Percentiles rank a stretch among this genome's conserved stretches.
These are phyloP conservation scores for Diarsia brunnea DNA, from an alignment of 2,888 invertebrate genomes.

Conservation along the genomic window DNA sequence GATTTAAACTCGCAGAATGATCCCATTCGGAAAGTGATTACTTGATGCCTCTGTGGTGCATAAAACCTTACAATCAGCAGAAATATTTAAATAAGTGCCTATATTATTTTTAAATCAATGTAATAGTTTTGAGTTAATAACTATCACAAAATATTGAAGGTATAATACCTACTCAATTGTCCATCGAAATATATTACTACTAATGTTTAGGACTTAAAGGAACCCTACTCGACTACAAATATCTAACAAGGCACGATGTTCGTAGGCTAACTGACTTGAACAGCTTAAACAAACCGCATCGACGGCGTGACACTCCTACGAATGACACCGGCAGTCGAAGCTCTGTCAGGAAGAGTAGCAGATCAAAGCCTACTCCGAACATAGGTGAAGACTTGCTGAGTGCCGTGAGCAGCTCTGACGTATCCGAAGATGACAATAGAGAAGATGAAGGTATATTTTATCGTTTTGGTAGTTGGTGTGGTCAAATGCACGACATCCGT, in stretches of 20 bases:
- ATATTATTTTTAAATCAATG: background rate
- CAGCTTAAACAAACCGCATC: slow-evolving; percentile 75
- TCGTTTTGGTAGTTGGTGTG: background rate
- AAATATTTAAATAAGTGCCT: background rate
- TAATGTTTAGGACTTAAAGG: background rate
- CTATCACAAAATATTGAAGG: background rate
- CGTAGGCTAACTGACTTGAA: slow-evolving; percentile 83
- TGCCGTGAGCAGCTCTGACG: slow-evolving; percentile 81
- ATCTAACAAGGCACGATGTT: slow-evolving; percentile 41
- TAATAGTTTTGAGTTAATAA: background rate
- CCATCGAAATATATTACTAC: background rate
- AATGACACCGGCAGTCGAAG: slow-evolving; percentile 63
- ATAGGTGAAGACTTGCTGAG: slow-evolving; percentile 80
- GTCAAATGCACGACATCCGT: background rate
- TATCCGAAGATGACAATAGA: slow-evolving; percentile 76
- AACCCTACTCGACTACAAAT: background rate
- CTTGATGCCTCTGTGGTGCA: background rate
- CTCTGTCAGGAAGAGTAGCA: slow-evolving; percentile 59
- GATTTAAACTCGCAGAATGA: background rate
- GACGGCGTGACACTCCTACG: slow-evolving; percentile 74
- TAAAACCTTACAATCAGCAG: background rate
- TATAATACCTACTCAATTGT: too few relatives aligned
- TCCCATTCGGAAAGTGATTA: slow-evolving; percentile 1
- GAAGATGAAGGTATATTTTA: slow-evolving; percentile 72
- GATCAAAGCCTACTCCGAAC: slow-evolving; percentile 64